Evolutionary conservation across 2,888 invertebrate genomes (phyloP), one percentile per base, ranked within the genome.

Genomic region (Anaspis maculata): DNA sequence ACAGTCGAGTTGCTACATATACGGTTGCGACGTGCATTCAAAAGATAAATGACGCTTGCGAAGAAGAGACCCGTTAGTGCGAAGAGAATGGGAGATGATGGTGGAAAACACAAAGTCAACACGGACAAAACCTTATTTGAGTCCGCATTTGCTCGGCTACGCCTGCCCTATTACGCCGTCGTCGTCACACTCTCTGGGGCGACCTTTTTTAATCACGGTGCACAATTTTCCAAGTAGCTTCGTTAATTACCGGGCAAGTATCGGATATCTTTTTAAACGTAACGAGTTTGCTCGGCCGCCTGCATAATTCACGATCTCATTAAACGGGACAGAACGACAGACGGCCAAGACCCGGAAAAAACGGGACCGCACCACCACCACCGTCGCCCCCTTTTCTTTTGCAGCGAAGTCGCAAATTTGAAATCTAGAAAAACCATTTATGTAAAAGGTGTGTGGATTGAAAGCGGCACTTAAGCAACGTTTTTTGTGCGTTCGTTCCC

Each of bases 231-330:
- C 49, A 46, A 52, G 51, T 51, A 54, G 48, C 42, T 33, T 39
- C 47, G 51, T 52, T 52, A 57, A 57, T 57, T 57, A 57, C 54
- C 45, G 44, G 39, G 36, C 47, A 43, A 45, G 52, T 53, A 55
- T 56, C 51, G 52, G 54, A 56, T 56, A 56, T 56, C 56, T 57
- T 54, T 54, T 53, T 52, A 48, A 49, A 50, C 39, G 41, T 52
- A 51, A 45, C 45, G 37, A 45, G 42, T 39, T 52, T 50, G 46
- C 42, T 42, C 35, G 43, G 37, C 36, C 42, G 41, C 43, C 39
- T 54, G 48, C 51, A 54, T 54, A 51, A 53, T 54, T 54, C 46
- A 54, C 36, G 48, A 39, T 43, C 49, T 54, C 54, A 54, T 54
- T 54, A 54, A 47, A 46, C 42, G 44, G 41, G 49, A 49, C 49